Evolutionary conservation across 2,888 invertebrate species (phyloP).

Genomic region (Trichogramma evanescens): DNA sequence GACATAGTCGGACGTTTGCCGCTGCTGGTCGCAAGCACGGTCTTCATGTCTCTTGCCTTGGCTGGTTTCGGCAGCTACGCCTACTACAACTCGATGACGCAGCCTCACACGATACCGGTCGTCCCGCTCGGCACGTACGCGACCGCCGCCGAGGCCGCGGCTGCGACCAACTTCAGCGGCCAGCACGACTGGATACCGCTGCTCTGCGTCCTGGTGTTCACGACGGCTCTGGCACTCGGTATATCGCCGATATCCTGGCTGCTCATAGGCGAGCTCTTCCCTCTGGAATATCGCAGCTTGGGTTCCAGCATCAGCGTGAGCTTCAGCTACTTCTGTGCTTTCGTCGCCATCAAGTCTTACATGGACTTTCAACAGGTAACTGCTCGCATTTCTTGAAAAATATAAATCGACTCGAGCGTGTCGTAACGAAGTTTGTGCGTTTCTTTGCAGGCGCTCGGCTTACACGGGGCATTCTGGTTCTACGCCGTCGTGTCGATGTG

Average conservation of each 20-base stretch:
- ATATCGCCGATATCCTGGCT: conserved; percentile 85
- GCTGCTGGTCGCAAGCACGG: conserved; percentile 73
- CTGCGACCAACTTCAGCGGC: conserved; percentile 45
- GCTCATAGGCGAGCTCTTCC: conserved; percentile 75
- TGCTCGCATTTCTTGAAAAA: not conserved
- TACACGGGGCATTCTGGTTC: conserved; percentile 82
- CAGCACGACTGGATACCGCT: conserved; percentile 77
- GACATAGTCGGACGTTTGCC: conserved; percentile 81
- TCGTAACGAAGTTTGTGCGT: too few species aligned
- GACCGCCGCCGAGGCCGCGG: conserved; percentile 24
- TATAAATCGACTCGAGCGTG: not conserved
- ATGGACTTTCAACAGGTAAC: conserved; percentile 64
- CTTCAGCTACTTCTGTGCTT: conserved; percentile 80
- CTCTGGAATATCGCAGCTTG: conserved; percentile 75
- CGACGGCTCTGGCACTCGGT: conserved; percentile 78
- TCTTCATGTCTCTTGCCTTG: conserved; percentile 79
- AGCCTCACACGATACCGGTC: conserved; percentile 34
- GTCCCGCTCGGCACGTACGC: conserved; percentile 26
- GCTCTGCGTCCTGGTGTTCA: conserved; percentile 74
- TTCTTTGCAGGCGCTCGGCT: conserved; percentile 55
- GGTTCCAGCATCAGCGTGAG: conserved; percentile 82
- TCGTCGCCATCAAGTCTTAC: conserved; percentile 79
- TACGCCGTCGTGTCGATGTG: conserved; percentile 77
- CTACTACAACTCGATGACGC: conserved; percentile 58
- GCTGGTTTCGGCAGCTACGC: conserved; percentile 79